Evolutionary conservation across 53 echinoderm and acorn worm genomes (phyloP), one percentile per base, ranked within the genome.

Genomic region (Stichopus horrens): DNA sequence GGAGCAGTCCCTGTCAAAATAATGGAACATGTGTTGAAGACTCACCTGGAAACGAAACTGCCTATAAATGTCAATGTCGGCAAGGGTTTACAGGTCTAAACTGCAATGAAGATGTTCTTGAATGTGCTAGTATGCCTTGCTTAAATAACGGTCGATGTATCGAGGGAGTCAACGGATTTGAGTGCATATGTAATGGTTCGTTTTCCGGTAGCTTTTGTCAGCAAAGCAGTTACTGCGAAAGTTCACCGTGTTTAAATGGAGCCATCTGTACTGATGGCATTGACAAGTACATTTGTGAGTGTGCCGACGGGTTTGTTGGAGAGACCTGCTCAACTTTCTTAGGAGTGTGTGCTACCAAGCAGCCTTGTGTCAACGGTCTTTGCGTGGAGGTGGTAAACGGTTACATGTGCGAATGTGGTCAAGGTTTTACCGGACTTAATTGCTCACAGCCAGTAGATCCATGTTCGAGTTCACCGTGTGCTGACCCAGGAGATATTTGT

Each of bases 101-200:
- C 37, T 95, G 95, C 79, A 88, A 81, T 52, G 66, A 82, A 8
- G 85, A 91, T 11, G 86, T 88, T 21, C 86, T 88, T 55, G 93
- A 93, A 79, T 95, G 95, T 65, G 22, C 19, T 0, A 93, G 93
- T 68, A 79, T 14, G 8, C 95, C 95, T 6, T 95, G 95, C 63
- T n/a, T 86, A n/a, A 95, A 95, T 82, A 81, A 81, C 19, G 82
- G 82, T 13, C 16, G 57, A 8, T 81, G 82, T 56, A 81, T 81
- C 57, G 82, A 81, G 20, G 82, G 82, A 9, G 37, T 81, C 9
- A 81, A 81, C 8, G 82, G 82, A 9, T 81, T 81, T 19, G 86
- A 74, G 20, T 92, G 84, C 5, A 83, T 57, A 3, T 95, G 95
- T 74, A 4, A 7, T 20, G 83, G 90, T 74, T 77, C 37, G 55